Conservation (phyloP, 2,797 vertebrate species). For the Fistularia commersonii region DNA sequence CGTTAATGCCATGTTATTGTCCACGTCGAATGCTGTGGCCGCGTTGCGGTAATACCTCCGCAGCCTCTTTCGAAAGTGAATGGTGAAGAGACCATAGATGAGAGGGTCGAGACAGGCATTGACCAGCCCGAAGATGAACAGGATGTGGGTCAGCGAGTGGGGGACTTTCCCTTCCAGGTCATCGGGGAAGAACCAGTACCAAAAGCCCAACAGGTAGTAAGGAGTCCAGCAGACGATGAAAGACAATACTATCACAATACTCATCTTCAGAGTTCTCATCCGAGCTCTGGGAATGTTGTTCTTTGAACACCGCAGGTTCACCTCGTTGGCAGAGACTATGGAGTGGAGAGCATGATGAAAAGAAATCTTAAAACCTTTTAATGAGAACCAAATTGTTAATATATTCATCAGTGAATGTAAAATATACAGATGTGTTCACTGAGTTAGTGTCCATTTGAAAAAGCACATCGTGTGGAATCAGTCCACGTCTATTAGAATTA, state of each 20-base stretch:
- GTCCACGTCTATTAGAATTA: no score
- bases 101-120: conserved; percentile 92
- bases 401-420: background rate
- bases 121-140: conserved; percentile 92
- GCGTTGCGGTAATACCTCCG: conserved; percentile 46
- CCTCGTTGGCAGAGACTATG: conserved; percentile 67
- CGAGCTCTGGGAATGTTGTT: conserved; percentile 90
- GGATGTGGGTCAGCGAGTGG: conserved; percentile 82
- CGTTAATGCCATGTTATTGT: conserved; percentile 61
- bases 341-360: conserved; percentile 11
- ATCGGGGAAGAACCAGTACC: conserved; percentile 94
- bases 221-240: conserved; percentile 96
- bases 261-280: conserved; percentile 90
- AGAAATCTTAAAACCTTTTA: background rate
- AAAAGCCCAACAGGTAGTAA: conserved; percentile 92
- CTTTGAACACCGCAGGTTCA: conserved; percentile 82
- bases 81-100: conserved; percentile 85
- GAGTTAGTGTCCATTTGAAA: no score
- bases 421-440: background rate
- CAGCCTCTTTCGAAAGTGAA: conserved; percentile 68
- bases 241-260: conserved; percentile 88
- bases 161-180: conserved; percentile 82
- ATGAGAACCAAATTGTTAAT: background rate
- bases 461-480: no score
- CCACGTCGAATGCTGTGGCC: conserved; percentile 32